Evolutionary conservation across 2,888 invertebrate genomes (phyloP).

Genomic region (Andrena haemorrhoa): DNA sequence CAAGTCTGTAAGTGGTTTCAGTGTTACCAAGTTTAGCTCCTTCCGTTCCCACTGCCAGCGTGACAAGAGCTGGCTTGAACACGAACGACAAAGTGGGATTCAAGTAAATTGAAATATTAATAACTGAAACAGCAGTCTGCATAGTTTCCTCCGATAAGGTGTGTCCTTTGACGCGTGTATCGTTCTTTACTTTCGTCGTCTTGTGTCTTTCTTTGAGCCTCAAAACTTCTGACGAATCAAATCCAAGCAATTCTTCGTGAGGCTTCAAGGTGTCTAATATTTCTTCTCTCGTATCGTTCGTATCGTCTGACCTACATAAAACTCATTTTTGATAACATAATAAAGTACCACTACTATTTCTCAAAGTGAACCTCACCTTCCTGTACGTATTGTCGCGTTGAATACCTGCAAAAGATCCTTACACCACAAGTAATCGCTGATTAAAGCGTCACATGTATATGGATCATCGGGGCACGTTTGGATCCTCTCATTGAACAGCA

Average conservation of each 20-base stretch:
- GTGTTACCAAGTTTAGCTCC: conserved; percentile 52
- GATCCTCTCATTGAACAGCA: conserved; percentile 87
- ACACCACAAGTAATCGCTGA: conserved; percentile 86
- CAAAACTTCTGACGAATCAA: conserved; percentile 75
- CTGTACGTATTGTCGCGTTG: conserved; percentile 71
- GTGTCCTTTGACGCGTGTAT: conserved; percentile 86
- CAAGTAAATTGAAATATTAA: conserved; percentile 91
- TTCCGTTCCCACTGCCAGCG: conserved; percentile 47
- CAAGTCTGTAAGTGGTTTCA: conserved; percentile 14
- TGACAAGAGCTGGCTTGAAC: conserved; percentile 87
- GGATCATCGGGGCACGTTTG: conserved; percentile 82
- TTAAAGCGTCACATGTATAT: conserved; percentile 85
- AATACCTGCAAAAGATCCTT: conserved; percentile 83
- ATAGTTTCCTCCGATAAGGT: conserved; percentile 88
- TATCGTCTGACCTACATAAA: conserved; percentile 37
- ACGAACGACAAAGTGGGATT: conserved; percentile 91
- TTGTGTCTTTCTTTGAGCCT: conserved; percentile 77
- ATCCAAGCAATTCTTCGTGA: conserved; percentile 79
- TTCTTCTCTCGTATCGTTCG: conserved; percentile 80
- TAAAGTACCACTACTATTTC: background rate
- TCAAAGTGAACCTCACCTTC: conserved; percentile 45
- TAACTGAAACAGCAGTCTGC: conserved; percentile 89
- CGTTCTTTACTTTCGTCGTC: conserved; percentile 66
- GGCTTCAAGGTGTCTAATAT: conserved; percentile 77
- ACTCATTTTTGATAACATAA: conserved; percentile 1